Base-by-base conservation (phyloP, 2,797 vertebrate genomes). In the Knipowitschia caucasica region DNA sequence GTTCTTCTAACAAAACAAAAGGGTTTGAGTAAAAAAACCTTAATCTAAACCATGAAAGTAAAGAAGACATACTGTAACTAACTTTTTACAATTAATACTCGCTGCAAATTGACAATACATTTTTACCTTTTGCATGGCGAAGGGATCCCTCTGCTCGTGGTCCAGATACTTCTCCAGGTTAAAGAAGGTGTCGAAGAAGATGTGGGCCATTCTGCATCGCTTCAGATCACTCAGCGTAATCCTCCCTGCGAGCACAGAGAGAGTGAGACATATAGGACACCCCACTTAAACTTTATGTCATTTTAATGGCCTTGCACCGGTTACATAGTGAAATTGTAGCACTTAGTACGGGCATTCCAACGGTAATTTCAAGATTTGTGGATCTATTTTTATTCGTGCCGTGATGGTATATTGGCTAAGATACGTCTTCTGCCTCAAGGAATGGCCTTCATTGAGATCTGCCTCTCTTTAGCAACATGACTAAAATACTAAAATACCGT, bases 151-250 rank as follows among this genome's bases (percentile, higher is more conserved):
- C 83, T 99, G 97, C 76, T 99, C 97, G 27, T 99, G 96, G 90
- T 99, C 97, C 90, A 99, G 91, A 54, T 99, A 99, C 54, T 99
- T 99, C 86, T 99, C 96, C 77, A 99, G 87, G 81, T 99, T 99
- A 83, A 99, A 98, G 88, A 98, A 99, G 23, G 97, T 99, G 85
- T 99, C 97, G 33, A 94, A 98, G 86, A 99, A 99, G 62, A 98
- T 96, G 62, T 98, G 95, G 71, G 94, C 94, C 97, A 99, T 98
- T 78, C 93, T 88, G 86, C 96, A 98, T 63, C 82, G 92, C 86
- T 98, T 99, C 85, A 99, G 83, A 67, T 99, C 95, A 66, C 90
- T 75, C n/a, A 99, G 88, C 7, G 93, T 96, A 70, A 99, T 95
- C 84, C 89, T 96, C 75, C 95, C 97, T 99, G n/a, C n/a, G n/a